Conservation (phyloP, 1,140 invertebrate species). For the Sesamia nonagrioides region DNA sequence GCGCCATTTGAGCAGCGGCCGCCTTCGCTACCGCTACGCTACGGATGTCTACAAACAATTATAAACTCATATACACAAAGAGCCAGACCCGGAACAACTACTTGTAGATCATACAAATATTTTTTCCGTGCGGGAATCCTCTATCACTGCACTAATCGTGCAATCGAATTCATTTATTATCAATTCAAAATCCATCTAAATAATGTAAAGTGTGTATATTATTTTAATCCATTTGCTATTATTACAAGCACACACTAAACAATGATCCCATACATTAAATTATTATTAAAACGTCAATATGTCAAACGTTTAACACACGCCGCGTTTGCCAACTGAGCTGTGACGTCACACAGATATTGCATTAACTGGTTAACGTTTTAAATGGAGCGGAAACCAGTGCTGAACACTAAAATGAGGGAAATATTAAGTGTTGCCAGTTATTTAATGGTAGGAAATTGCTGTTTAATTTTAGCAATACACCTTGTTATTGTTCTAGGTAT, state of each 20-base stretch:
- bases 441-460: not conserved
- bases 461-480: not conserved
- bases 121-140: no score
- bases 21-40: no score
- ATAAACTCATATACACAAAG: no score
- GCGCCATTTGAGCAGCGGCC: no score
- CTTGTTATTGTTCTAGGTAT: no score
- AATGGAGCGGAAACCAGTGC: conserved; percentile 18
- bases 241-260: conserved; percentile 1
- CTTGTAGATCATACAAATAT: no score
- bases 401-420: conserved; percentile 21
- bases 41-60: no score
- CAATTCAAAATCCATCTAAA: not conserved
- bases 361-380: conserved; percentile 4
- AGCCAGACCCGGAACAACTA: no score
- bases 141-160: no score
- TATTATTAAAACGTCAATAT: conserved; percentile 28
- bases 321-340: not conserved
- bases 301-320: not conserved
- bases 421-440: conserved; percentile 21
- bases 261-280: not conserved
- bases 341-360: conserved; percentile 29
- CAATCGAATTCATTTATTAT: no score
- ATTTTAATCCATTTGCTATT: not conserved
- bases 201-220: not conserved